Conservation (phyloP, 2,797 vertebrate species). For the Parotocinclus haroldoi region DNA sequence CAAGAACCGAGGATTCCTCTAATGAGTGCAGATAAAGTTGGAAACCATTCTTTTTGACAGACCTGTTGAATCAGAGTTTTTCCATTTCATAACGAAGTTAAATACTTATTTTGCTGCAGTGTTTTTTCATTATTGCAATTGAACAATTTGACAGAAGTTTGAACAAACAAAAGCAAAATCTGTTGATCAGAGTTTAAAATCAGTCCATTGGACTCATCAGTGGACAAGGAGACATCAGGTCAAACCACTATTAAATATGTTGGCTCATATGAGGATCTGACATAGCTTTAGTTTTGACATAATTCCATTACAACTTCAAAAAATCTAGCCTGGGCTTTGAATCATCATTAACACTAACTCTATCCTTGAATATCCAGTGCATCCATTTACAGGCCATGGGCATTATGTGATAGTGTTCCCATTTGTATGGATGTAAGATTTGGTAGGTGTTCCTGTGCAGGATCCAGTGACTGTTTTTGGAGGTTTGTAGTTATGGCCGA, state of each 20-base stretch:
- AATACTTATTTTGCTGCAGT: too few species aligned
- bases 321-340: constrained; percentile 35
- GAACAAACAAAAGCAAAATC: too few species aligned
- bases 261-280: constrained; percentile 29
- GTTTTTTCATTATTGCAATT: too few species aligned
- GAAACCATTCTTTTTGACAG: too few species aligned
- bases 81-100: too few species aligned
- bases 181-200: constrained; percentile 22
- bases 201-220: constrained; percentile 30
- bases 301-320: constrained; percentile 45
- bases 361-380: constrained; percentile 40
- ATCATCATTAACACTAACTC: constrained; percentile 17
- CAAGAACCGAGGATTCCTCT: constrained; percentile 18
- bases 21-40: too few species aligned
- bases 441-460: constrained; percentile 29
- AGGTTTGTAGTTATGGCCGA: constrained; percentile 28
- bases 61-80: too few species aligned
- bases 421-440: constrained; percentile 18
- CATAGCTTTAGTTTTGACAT: constrained; percentile 49
- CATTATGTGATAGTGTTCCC: constrained; percentile 22
- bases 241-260: constrained; percentile 45
- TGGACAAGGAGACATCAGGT: constrained; percentile 52
- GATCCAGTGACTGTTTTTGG: constrained; percentile 21
- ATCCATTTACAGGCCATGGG: constrained; percentile 6
- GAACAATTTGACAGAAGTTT: too few species aligned